phyloP scores from a whole-genome alignment of 2,888 invertebrate genomes.

The Ypsolopha sequella region DNA sequence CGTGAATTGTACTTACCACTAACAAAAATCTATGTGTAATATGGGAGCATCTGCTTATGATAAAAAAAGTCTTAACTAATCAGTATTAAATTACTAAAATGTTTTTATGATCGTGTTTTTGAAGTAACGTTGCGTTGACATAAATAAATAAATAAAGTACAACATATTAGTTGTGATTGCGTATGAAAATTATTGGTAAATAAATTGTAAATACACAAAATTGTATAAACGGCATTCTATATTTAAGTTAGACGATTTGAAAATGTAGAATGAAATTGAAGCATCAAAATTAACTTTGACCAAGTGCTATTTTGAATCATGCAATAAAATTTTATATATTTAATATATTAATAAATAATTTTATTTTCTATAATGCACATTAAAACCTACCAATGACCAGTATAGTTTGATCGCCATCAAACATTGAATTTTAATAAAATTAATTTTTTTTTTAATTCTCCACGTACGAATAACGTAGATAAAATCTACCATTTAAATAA shows the following conservation, averaged over 20 bases:
- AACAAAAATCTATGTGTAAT: neutral
- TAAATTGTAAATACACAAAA: neutral
- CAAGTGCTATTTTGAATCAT: too few relatives aligned
- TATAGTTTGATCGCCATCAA: too few relatives aligned
- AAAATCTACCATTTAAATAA: too few relatives aligned
- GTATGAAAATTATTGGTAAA: neutral
- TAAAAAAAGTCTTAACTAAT: constrained; percentile 16
- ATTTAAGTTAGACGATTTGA: neutral
- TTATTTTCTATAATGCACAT: too few relatives aligned
- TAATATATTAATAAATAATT: too few relatives aligned
- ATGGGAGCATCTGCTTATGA: neutral
- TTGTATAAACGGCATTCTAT: neutral
- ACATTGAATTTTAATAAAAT: too few relatives aligned
- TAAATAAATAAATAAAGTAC: neutral
- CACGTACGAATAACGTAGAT: too few relatives aligned
- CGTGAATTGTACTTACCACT: neutral
- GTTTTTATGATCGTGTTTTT: neutral
- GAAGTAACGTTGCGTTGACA: neutral
- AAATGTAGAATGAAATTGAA: too few relatives aligned
- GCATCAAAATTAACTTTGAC: too few relatives aligned
- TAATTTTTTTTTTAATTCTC: too few relatives aligned
- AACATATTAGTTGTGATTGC: constrained; percentile 2
- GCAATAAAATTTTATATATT: too few relatives aligned
- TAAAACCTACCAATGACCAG: too few relatives aligned
- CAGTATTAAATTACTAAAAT: constrained; percentile 27